Conservation (phyloP, 1,140 invertebrate genomes). For the Babylonia areolata region DNA sequence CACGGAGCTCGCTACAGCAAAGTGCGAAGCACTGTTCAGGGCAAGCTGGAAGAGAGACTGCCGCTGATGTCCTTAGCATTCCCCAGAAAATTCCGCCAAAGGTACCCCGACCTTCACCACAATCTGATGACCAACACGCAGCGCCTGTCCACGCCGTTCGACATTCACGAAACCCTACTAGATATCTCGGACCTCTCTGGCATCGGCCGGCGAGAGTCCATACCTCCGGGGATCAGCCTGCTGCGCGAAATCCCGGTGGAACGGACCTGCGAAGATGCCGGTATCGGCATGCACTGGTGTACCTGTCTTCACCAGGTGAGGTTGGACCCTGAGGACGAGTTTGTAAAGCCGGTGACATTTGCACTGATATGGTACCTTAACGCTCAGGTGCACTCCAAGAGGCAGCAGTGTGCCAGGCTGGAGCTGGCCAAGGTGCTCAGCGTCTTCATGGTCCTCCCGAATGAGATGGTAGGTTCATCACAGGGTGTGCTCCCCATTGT, state of each 20-base stretch:
- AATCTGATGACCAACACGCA: constrained; percentile 77
- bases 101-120: constrained; percentile 77
- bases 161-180: constrained; percentile 85
- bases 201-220: constrained; percentile 23
- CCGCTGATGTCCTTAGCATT: constrained; percentile 88
- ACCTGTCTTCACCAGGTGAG: constrained; percentile 83
- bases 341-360: constrained; percentile 57
- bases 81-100: constrained; percentile 83
- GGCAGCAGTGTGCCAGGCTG: constrained; percentile 55
- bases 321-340: constrained; percentile 66
- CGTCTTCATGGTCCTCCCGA: constrained; percentile 61
- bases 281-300: constrained; percentile 89
- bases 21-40: constrained; percentile 86
- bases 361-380: constrained; percentile 69
- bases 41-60: constrained; percentile 91
- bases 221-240: constrained; percentile 82
- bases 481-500: no score
- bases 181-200: constrained; percentile 79
- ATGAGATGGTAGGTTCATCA: constrained; percentile 62
- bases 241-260: constrained; percentile 84
- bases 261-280: constrained; percentile 85
- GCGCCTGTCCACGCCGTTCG: constrained; percentile 87
- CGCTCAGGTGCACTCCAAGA: constrained; percentile 45
- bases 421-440: constrained; percentile 51
- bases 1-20: constrained; percentile 80